Base-by-base conservation (phyloP, 2,888 invertebrate genomes). In the Troilus luridus region DNA sequence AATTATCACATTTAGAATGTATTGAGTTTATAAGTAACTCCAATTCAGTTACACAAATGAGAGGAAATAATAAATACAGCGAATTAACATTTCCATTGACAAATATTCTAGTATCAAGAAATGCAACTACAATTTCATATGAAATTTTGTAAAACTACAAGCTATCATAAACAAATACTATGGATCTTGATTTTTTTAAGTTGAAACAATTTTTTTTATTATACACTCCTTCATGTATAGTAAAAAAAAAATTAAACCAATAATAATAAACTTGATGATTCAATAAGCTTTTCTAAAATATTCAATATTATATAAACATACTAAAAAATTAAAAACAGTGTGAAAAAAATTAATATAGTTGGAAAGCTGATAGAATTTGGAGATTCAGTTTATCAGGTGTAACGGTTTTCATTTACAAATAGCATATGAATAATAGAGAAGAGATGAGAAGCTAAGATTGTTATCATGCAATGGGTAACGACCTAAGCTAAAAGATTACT, bases 11-110 rank as follows among this genome's bases (percentile, higher is more conserved):
- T 64, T 41, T 67, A 41, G 54, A 89, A 89, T 62, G 59, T 88
- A 59, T 19, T 27, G 60, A 88, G 27, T 41, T 27, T 67, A 14
- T 60, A 59, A 19, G 64, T n/a, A 89, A 89, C 88, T 88, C 88
- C 88, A 88, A 88, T 88, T 88, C 88, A 88, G 88, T 64, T 56
- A 64, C 41, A 14, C 1, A 77, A 77, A 77, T 27, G 41, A 77
- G 72, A 77, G 41, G 19, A 77, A 77, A 77, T 72, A 72, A 27
- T 14, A 27, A 72, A 72, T 72, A 24, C 24, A 77, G 14, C 21
- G n/a, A 24, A 14, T 17, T 56, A 60, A 59, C 7, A 24, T 24
- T 59, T 88, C 17, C n/a, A 58, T n/a, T 60, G 10, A 24, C 9
- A 60, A 12, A 19, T 24, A 19, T 7, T 27, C 21, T 62, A 58